phyloP scores from a whole-genome alignment of 2,113 vertebrate species.

The Rattus rattus region DNA sequence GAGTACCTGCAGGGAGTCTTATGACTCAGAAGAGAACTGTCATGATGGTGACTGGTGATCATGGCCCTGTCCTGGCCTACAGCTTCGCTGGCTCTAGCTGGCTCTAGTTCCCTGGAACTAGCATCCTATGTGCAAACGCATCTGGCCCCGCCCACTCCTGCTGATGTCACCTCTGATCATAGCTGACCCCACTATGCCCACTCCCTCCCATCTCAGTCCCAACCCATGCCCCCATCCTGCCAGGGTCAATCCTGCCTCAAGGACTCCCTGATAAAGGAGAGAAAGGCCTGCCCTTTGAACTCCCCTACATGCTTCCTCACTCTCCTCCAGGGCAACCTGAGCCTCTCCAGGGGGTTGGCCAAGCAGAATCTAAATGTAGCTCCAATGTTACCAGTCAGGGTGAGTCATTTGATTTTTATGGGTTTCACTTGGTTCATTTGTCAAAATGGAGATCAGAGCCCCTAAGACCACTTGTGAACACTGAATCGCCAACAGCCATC shows the following conservation, averaged over 20 bases:
- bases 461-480: not conserved
- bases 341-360: not conserved
- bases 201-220: not conserved
- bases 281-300: not conserved
- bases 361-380: not conserved
- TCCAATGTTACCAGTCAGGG: not conserved
- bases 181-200: not conserved
- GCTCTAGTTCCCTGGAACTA: not conserved
- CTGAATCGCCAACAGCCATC: no score
- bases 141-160: not conserved
- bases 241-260: not conserved
- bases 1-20: not conserved
- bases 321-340: not conserved
- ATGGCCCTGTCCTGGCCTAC: not conserved
- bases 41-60: fast-evolving
- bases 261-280: not conserved
- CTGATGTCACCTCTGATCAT: not conserved
- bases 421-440: not conserved
- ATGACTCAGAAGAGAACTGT: fast-evolving
- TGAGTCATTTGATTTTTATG: not conserved
- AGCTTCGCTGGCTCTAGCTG: not conserved
- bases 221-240: not conserved
- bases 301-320: no score
- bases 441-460: not conserved
- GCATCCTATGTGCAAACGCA: not conserved